phyloP scores from a whole-genome alignment of 2,888 invertebrate genomes.

The Drosophila monieri region DNA sequence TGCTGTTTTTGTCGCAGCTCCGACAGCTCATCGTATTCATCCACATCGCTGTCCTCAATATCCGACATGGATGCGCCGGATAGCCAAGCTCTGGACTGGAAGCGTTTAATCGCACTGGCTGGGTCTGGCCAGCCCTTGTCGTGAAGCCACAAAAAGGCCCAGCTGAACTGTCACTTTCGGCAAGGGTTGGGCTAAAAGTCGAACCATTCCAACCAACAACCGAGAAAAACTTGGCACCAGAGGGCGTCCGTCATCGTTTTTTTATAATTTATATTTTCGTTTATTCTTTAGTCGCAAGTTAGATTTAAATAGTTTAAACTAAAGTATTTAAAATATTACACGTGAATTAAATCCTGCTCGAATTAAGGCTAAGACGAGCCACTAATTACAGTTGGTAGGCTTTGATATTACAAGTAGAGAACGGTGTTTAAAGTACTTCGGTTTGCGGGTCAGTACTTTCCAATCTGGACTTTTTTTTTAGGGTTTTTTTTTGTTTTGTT shows the following conservation, averaged over 20 bases:
- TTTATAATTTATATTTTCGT: slow-evolving; percentile 52
- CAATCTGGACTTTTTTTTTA: slow-evolving; percentile 5
- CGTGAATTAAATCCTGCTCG: slow-evolving; percentile 49
- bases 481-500: slow-evolving; percentile 3
- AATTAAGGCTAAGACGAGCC: slow-evolving; percentile 39
- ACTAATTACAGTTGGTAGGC: slow-evolving; percentile 53
- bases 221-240: slow-evolving; percentile 5
- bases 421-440: slow-evolving; percentile 48
- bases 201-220: slow-evolving; percentile 11
- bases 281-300: slow-evolving; percentile 57
- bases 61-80: slow-evolving; percentile 56
- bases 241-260: slow-evolving; percentile 12
- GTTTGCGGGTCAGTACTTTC: slow-evolving; percentile 38
- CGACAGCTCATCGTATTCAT: slow-evolving; percentile 72
- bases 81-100: slow-evolving; percentile 20
- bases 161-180: slow-evolving; percentile 12
- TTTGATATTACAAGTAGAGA: slow-evolving; percentile 50
- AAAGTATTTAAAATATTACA: slow-evolving; percentile 65
- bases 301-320: slow-evolving; percentile 63
- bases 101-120: slow-evolving; percentile 12
- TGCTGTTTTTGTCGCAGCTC: slow-evolving; percentile 57
- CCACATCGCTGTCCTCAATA: slow-evolving; percentile 64
- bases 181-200: slow-evolving; percentile 22
- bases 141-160: slow-evolving; percentile 33
- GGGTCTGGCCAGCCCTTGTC: slow-evolving; percentile 1